Conservation (phyloP, 2,797 vertebrate species). For the Amblyraja radiata region DNA sequence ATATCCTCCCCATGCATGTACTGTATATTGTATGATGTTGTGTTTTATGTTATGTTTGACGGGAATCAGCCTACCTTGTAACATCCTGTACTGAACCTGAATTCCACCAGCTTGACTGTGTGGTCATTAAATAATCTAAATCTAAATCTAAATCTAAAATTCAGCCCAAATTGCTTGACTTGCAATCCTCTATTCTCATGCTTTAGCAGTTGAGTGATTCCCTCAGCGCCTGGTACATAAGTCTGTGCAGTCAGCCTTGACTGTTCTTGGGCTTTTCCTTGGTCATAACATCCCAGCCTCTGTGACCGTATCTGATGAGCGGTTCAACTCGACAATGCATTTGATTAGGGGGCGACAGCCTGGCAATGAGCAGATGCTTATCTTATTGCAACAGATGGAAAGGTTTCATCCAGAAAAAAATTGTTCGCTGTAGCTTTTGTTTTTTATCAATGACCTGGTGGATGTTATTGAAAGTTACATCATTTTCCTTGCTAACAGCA, state of each 20-base stretch:
- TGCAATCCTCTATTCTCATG: background rate
- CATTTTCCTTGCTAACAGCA: background rate
- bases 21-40: no score
- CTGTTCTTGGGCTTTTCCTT: background rate
- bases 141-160: no score
- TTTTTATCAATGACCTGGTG: background rate
- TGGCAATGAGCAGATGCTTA: background rate
- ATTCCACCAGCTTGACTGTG: no score
- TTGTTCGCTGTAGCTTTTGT: background rate
- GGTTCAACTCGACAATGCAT: background rate
- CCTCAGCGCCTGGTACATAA: background rate
- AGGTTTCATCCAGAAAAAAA: background rate
- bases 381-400: background rate
- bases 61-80: no score
- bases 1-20: no score
- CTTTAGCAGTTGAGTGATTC: background rate
- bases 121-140: no score
- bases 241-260: background rate
- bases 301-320: background rate
- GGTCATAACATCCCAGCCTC: background rate
- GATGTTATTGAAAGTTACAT: background rate
- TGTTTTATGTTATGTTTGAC: no score
- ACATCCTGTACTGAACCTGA: no score
- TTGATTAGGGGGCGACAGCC: background rate
- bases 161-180: conserved; percentile 10